Evolutionary conservation across 2,113 vertebrate species (phyloP), one percentile per base, ranked within the genome.

Genomic region (Brienomyrus longianalis): DNA sequence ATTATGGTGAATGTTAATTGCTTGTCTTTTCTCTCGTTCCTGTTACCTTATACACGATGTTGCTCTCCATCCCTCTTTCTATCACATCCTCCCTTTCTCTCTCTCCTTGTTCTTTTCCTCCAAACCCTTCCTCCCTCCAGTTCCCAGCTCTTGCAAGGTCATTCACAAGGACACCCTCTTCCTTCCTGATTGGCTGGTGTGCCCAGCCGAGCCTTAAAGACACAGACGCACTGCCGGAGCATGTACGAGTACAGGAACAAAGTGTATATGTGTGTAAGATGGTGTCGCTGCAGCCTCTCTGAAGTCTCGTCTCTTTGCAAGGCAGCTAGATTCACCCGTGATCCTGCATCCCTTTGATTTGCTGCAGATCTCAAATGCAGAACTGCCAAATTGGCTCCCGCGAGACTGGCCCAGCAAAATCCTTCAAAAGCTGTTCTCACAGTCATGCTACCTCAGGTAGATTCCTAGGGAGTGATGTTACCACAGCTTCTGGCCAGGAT

Each of bases 161-260:
- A 50, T 90, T 87, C 85, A 52, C 89, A 90, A 90, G 89, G 89
- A 90, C 89, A 39, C 31, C 85, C 47, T 87, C 85, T 31, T 87
- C 59, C 50, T 52, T 48, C 13, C 59, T 74, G 89, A 90, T 87
- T 87, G 89, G 66, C n/a, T 27, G 50, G 59, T 90, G 31, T 47
- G 62, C 21, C 62, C n/a, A 50, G 70, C 62, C 51, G 48, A 21
- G 62, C 47, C 47, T 90, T 90, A 90, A 90, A 87, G 85, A 74
- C 45, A 77, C 62, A 90, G 85, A 74, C 17, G 23, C 88, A 39
- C 39, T 35, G 19, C 19, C 17, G 47, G 35, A 88, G n/a, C 56
- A 45, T 52, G 48, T 51, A 27, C 7, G 10, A 62, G 50, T 8
- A 35, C 3, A 86, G 85, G 62, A 43, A 83, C 77, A n/a, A 47